phyloP scores from a whole-genome alignment of 64 coral and sea anemone genomes.

The Porites australiensis region DNA sequence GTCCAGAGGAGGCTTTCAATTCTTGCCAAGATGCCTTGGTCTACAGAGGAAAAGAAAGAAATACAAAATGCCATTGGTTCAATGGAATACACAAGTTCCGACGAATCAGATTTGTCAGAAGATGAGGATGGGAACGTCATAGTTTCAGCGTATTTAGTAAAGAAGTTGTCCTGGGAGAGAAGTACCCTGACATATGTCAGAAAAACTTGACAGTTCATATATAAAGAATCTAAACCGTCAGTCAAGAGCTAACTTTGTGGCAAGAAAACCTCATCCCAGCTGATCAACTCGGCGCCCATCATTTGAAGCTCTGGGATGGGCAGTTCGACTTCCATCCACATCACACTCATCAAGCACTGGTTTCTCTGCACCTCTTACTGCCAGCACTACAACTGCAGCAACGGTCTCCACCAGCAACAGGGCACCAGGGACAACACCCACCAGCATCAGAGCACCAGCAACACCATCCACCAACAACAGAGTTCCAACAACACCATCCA shows the following conservation, averaged over 20 bases:
- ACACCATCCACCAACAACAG: no score
- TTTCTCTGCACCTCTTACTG: no score
- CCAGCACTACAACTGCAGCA: no score
- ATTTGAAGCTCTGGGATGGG: background rate
- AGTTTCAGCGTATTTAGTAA: background rate
- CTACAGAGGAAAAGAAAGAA: no score
- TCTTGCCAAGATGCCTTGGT: no score
- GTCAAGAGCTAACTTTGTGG: background rate
- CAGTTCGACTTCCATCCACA: background rate
- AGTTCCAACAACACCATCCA: no score
- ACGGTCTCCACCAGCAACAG: no score
- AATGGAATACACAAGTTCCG: background rate
- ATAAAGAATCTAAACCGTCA: background rate
- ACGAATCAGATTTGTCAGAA: background rate
- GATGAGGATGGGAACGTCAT: background rate
- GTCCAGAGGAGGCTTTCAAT: no score
- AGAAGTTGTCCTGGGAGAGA: slow-evolving; percentile 2
- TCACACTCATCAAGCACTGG: no score
- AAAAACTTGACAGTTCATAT: background rate
- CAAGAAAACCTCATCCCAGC: background rate
- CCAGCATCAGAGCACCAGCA: no score
- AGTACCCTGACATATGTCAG: background rate
- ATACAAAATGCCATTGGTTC: no score
- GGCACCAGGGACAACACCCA: no score
- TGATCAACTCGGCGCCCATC: background rate